phyloP scores from a whole-genome alignment of 2,888 invertebrate genomes.

The Serripes groenlandicus region DNA sequence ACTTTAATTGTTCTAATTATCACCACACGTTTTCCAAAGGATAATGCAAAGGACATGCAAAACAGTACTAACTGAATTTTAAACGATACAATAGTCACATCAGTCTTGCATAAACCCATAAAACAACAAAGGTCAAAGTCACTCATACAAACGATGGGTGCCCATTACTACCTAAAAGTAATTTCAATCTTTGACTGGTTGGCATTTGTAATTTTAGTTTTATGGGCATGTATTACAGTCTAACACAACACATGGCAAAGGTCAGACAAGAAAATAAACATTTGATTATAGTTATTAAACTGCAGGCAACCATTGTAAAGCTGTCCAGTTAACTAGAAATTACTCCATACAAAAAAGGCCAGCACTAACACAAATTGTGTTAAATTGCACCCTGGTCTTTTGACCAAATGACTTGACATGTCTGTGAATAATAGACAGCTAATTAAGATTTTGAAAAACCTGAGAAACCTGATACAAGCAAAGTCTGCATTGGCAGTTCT shows the following conservation, averaged over 20 bases:
- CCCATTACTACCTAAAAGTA: slow-evolving; percentile 12
- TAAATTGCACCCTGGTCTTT: slow-evolving; percentile 16
- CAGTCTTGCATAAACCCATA: no score
- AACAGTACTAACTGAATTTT: no score
- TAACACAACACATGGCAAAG: slow-evolving; percentile 18
- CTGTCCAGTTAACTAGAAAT: slow-evolving; percentile 19
- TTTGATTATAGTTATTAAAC: slow-evolving; percentile 27
- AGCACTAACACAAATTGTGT: slow-evolving; percentile 17
- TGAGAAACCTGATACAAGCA: no score
- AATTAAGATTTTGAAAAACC: no score
- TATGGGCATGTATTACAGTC: slow-evolving; percentile 25
- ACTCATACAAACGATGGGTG: neutral
- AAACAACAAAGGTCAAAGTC: slow-evolving; percentile 7
- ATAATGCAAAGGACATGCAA: slow-evolving; percentile 4
- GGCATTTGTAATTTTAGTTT: slow-evolving; percentile 23
- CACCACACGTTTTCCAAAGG: neutral
- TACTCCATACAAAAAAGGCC: slow-evolving; percentile 24
- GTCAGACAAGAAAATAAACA: slow-evolving; percentile 26
- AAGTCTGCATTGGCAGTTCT: no score
- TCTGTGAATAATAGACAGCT: no score
- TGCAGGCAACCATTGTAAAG: slow-evolving; percentile 22
- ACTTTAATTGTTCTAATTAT: slow-evolving; percentile 5
- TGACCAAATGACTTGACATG: no score
- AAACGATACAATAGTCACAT: no score
- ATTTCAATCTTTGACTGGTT: slow-evolving; percentile 19